Evolutionary conservation across 64 coral and sea anemone species (phyloP), one percentile per base, ranked within the genome.

Genomic region (Montipora foliosa): DNA sequence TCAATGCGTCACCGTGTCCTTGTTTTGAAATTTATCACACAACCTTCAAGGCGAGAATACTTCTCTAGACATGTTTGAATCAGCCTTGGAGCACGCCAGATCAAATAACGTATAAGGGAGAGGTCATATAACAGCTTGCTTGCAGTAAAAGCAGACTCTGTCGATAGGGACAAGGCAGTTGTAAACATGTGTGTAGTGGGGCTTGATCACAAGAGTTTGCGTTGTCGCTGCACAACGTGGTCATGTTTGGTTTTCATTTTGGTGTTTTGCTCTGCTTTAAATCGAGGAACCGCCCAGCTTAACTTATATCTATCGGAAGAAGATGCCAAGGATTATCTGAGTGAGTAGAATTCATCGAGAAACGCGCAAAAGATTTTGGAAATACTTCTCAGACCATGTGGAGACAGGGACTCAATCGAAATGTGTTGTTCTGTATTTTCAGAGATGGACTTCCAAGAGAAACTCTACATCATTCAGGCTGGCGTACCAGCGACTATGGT

Each of bases 1-100:
- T 67, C 69, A 86, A 62, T 86, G 82, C 82, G 82, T 86, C 82
- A 86, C 66, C 17, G 82, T 10, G 4, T 3, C 47, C 15, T 50
- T 86, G 82, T 86, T 86, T 86, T 86, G 82, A 86, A 86, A 86
- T 72, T 72, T 50, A 51, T 62, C 71, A 86, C 66, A 64, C 61
- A 49, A 50, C 47, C 11, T 72, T 9, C 64, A 86, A 86, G 16
- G 6, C 46, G 8, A 16, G 66, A 71, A 72, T 86, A 86, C 64
- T n/a, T 22, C 44, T 22, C 64, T 19, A 86, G 82, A 86, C 66
- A 86, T 72, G 82, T 86, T 86, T 8, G 67, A 86, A 86, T 49
- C 49, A 86, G 45, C 67, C 66, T 13, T 19, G 22, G 47, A 72
- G 8, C 64, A 86, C 73, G 82, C 82, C 49, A 86, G 10, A 71